Evolutionary conservation across 1,140 invertebrate genomes (phyloP), one percentile per base, ranked within the genome.

Genomic region (Heliconius nattereri): DNA sequence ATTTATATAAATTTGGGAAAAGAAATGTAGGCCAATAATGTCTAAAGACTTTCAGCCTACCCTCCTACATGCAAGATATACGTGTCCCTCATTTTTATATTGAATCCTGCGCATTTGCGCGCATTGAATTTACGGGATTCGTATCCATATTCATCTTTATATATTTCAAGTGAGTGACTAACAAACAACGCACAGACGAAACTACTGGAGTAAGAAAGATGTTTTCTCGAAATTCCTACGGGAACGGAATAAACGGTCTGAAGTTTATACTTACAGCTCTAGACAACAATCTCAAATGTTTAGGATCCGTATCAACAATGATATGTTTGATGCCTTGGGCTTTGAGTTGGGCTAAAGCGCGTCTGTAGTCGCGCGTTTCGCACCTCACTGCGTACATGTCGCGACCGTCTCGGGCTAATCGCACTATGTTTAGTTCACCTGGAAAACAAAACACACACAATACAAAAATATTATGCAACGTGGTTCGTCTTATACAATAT

Each of bases 381-480:
- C 92, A 94, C 91, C 98, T 97, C 57, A 97, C 96, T 77, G 98
- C 97, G 89, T 98, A 98, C 95, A 98, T 97, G 92, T 98, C 98
- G 2, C 96, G 96, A 78, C 96, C 96, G 52, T 92, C 89, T 9
- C 86, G 82, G 0, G 98, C 96, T 83, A 99, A 94, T 85, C 98
- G 97, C 91, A 98, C 97, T 6, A 98, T 96, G 89, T 98, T 97
- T 82, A 98, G 97, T 54, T 99, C 95, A 32, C 98, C 98, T 99
- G 94, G 3, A 87, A 86, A 40, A 20, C 35, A 45, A 40, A 76
- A 23, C n/a, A n/a, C n/a, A n/a, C n/a, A n/a, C 7, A 52, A 52
- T 45, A 45, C 2, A 45, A 45, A 45, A 45, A 45, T 45, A 40
- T 45, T n/a, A 20, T 54, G 20, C 8, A 52, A 13, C 19, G 16